Conservation (phyloP, 1,140 invertebrate species). For the Cydia pomonella region DNA sequence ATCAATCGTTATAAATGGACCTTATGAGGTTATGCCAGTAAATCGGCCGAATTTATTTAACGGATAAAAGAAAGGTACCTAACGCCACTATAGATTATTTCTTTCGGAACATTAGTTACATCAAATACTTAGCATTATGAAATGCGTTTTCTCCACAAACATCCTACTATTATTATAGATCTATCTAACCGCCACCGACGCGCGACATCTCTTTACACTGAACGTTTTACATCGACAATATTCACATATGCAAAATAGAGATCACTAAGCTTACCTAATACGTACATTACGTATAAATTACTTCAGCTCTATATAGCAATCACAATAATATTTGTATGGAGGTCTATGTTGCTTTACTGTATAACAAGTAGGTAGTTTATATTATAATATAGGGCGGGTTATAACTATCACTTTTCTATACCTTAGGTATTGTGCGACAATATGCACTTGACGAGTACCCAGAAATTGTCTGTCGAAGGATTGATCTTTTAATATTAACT, state of each 20-base stretch:
- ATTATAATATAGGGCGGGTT: slow-evolving; percentile 3
- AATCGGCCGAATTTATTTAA: too few species aligned
- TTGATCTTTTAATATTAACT: too few species aligned
- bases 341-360: not conserved
- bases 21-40: too few species aligned
- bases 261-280: slow-evolving; percentile 23
- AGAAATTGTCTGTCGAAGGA: too few species aligned
- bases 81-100: too few species aligned
- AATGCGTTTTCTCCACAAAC: not conserved
- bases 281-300: slow-evolving; percentile 21
- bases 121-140: too few species aligned
- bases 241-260: slow-evolving; percentile 27
- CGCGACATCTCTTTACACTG: slow-evolving; percentile 8
- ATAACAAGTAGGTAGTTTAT: not conserved
- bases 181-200: slow-evolving; percentile 20
- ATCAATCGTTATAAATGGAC: too few species aligned
- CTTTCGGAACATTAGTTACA: too few species aligned
- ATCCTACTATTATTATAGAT: not conserved
- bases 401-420: slow-evolving; percentile 1
- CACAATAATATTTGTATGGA: slow-evolving; percentile 16
- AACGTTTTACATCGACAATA: not conserved
- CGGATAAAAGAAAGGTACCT: too few species aligned
- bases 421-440: slow-evolving; percentile 3
- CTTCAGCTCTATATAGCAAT: slow-evolving; percentile 29
- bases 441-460: not conserved